These are phyloP conservation scores for Diprion similis DNA, from an alignment of 1,140 invertebrate species.

Conservation along the genomic window DNA sequence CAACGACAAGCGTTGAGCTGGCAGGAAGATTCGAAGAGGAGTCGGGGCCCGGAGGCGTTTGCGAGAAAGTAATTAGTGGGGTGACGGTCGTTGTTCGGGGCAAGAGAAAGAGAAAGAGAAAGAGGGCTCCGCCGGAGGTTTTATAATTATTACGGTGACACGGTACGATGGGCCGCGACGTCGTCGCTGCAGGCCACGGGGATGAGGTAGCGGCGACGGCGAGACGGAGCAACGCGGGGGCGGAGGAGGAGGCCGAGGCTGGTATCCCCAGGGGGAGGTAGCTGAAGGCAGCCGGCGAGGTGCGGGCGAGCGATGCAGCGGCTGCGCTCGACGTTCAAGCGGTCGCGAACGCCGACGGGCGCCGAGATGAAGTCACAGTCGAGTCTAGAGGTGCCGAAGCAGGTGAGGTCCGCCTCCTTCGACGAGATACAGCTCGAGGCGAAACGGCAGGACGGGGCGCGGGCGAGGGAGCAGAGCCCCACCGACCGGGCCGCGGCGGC, in stretches of 20 bases:
- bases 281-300: constrained; percentile 37
- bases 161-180: constrained; percentile 52
- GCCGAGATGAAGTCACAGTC: constrained; percentile 90
- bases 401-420: constrained; percentile 83
- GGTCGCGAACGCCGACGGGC: constrained; percentile 84
- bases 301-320: constrained; percentile 71
- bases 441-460: constrained; percentile 58
- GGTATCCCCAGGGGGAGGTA: constrained; percentile 31
- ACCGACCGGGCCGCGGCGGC: neutral
- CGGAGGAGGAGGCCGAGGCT: neutral
- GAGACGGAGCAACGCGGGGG: neutral
- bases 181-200: constrained; percentile 37
- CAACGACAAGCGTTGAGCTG: neutral
- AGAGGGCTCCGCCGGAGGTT: neutral
- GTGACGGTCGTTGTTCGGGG: neutral
- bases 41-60: neutral
- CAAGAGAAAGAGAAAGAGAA: neutral
- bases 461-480: neutral
- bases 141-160: neutral
- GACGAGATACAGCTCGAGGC: constrained; percentile 86
- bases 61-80: neutral
- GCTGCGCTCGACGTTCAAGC: constrained; percentile 83
- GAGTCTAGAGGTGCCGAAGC: constrained; percentile 86
- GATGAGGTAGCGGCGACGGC: constrained; percentile 3
- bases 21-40: no score